Percentiles rank a stretch among this genome's conserved stretches.
These are phyloP conservation scores for Aramus guarauna DNA, from an alignment of 2,113 vertebrate genomes.

Conservation along the genomic window DNA sequence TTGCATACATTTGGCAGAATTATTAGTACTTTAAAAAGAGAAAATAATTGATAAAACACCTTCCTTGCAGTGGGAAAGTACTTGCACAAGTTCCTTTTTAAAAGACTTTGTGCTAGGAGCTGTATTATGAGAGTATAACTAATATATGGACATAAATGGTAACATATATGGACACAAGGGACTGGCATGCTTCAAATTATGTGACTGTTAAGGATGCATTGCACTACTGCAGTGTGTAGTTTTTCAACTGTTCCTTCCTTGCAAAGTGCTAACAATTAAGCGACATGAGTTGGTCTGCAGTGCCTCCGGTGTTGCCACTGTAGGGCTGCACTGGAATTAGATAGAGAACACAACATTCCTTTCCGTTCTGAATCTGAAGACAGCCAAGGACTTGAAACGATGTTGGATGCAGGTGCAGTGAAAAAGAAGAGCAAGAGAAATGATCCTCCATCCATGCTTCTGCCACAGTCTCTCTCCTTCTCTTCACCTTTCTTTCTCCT, in stretches of 20 bases:
- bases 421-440: neutral
- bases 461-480: neutral
- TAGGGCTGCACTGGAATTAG: neutral
- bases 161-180: neutral
- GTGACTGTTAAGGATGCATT: neutral
- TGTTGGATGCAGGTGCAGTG: neutral
- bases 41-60: neutral
- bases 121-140: neutral
- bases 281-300: neutral
- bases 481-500: neutral
- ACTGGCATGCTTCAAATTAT: neutral
- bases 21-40: neutral
- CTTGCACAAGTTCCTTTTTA: neutral
- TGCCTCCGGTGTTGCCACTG: neutral
- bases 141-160: neutral
- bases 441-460: neutral
- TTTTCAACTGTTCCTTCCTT: neutral
- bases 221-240: neutral
- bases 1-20: neutral
- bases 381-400: neutral
- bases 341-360: neutral
- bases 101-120: neutral
- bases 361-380: neutral
- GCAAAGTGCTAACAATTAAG: neutral
- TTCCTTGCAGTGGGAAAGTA: neutral